Base-by-base conservation (phyloP, 1,140 invertebrate genomes). In the Hirudo medicinalis region DNA sequence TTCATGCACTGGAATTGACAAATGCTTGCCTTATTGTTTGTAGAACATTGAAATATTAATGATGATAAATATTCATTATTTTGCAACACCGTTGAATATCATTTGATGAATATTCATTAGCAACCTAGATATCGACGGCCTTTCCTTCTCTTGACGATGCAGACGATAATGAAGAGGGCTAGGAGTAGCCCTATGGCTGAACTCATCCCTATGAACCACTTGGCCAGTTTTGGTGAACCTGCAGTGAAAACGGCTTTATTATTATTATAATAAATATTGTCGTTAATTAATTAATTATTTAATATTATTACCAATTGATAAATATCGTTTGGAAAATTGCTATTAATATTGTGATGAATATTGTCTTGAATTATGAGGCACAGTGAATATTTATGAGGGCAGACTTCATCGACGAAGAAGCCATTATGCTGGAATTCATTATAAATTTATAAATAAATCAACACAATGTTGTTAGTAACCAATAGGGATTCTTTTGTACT, bases 151-250 rank as follows among this genome's bases (percentile, higher is more conserved):
- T 72, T 74, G 29, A 74, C 87, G 55, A 95, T 88, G 82, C 92
- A 95, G 29, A 96, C 90, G 71, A 95, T 88, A 77, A 95, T 91
- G 71, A 96, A 86, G 75, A 95, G 86, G 25, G 96, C 84, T 17
- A 97, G 86, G 29, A 97, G 85, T 82, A 97, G 89, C 43, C 91
- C 89, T 75, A 97, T 89, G 15, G 93, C 91, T 76, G 94, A 81
- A 88, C 97, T 91, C 87, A 97, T 92, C 73, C 87, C 90, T 80
- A 96, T 92, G 79, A 95, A 93, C 92, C 92, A 95, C 32, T 91
- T 90, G 70, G 92, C 89, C 66, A 89, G 25, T 53, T 49, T 36
- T 54, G 29, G 69, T 11, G 53, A 19, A 22, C 49, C 69, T 70
- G 29, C n/a, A 68, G 17, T 6, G 17, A 19, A 0, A 20, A 11